A percentile compares a stretch with the other conserved stretches of the same genome.
Evolutionary conservation across 2,888 invertebrate species (phyloP).

Genomic region (Vannuccia rotundouncinata): DNA sequence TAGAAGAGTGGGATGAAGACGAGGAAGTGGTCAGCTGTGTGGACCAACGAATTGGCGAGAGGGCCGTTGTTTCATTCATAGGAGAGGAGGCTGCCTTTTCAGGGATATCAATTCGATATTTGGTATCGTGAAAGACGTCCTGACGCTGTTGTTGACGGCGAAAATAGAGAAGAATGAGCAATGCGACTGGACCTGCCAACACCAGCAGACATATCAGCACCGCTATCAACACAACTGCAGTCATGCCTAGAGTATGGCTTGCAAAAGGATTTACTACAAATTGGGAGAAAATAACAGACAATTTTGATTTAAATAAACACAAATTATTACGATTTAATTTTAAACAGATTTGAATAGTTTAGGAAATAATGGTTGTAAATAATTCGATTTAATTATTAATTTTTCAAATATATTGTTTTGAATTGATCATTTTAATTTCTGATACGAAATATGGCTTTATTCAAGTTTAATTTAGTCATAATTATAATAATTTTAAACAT

Average conservation of each 20-base stretch:
- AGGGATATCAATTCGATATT: not conserved
- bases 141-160: not conserved
- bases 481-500: no score
- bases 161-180: not conserved
- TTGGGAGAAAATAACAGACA: no score
- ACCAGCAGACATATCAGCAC: not conserved
- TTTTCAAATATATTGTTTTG: no score
- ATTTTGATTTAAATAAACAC: no score
- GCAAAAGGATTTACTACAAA: no score
- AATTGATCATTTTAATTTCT: no score
- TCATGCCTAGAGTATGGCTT: not conserved
- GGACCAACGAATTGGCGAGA: not conserved
- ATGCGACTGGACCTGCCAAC: not conserved
- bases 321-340: no score
- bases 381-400: no score
- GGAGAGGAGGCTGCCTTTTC: not conserved
- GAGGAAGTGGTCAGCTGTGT: slow-evolving; percentile 4
- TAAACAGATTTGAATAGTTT: no score
- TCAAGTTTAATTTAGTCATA: no score
- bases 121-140: not conserved
- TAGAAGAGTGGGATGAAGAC: not conserved
- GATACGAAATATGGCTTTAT: no score
- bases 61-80: not conserved
- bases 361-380: no score
- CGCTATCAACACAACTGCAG: not conserved